These are phyloP conservation scores for Perca schrenkii DNA, from an alignment of 2,113 vertebrate genomes.

Conservation along the genomic window DNA sequence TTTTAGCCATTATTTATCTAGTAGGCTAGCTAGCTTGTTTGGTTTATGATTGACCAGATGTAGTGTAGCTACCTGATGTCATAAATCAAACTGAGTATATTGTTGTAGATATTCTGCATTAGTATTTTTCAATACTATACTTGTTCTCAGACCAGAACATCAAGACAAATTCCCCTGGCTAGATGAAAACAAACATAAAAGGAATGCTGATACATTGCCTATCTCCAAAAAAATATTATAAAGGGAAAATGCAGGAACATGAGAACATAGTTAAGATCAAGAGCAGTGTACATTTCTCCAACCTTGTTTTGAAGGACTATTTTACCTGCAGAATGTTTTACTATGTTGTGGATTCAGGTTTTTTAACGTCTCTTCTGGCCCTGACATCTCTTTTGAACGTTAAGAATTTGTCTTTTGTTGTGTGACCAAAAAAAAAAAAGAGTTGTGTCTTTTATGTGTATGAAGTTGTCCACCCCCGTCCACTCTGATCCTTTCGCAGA, in stretches of 20 bases:
- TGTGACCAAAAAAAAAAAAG: background rate
- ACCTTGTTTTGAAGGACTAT: background rate
- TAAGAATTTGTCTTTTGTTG: background rate
- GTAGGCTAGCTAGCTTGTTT: background rate
- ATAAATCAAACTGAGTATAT: background rate
- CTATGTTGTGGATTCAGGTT: background rate
- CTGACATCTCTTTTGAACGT: too few relatives aligned
- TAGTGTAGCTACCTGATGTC: background rate
- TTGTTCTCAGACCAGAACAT: background rate
- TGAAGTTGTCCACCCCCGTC: background rate
- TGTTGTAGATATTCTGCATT: slow-evolving; percentile 11
- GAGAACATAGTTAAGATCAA: background rate
- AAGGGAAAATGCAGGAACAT: background rate
- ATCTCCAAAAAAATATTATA: background rate
- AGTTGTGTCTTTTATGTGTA: background rate
- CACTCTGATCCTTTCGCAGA: background rate
- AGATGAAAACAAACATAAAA: slow-evolving; percentile 22
- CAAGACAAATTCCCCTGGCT: background rate
- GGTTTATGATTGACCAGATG: background rate
- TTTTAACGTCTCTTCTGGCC: background rate
- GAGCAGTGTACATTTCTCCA: background rate
- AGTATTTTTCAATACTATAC: background rate
- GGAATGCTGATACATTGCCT: background rate
- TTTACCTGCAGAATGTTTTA: background rate
- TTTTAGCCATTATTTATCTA: background rate